Base-by-base conservation (phyloP, 2,113 vertebrate species). In the Pungitius pungitius region DNA sequence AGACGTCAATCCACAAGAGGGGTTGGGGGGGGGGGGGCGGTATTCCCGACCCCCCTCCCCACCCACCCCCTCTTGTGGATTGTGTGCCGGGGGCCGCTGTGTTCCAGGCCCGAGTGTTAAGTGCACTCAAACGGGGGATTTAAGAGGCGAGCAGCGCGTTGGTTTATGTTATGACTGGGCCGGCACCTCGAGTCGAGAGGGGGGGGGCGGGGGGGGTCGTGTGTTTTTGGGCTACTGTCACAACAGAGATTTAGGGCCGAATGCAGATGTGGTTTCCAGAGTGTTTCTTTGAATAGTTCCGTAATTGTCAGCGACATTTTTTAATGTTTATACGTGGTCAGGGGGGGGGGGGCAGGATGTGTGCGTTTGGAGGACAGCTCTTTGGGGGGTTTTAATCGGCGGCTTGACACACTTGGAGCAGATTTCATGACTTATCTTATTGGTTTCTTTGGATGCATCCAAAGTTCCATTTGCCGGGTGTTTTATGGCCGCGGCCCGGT, bases 131-230 rank as follows among this genome's bases (percentile, higher is more conserved):
- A 85, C 54, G 42, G 54, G 57, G 77, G 57, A 83, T 84, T 81
- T 74, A 85, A 71, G 79, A 84, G 80, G 13, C 1, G 18, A 73
- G 71, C 60, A 79, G 73, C n/a, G 69, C n/a, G 69, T 81, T 77
- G 0, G 85, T 90, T 89, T 89, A 85, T 83, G 77, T 87, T 83
- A 83, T 74, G 75, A 81, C 75, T 78, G 76, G 76, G 56, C 74
- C 73, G 35, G 73, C 82, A 87, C 77, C 79, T 84, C 42, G 51
- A 84, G 66, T 72, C 76, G 57, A 86, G 62, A n/a, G n/a, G n/a
- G n/a, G n/a, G n/a, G n/a, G n/a, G n/a, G n/a, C n/a, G n/a, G n/a
- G n/a, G n/a, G n/a, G 49, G 49, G 47, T 65, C 18, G 59, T 27
- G 59, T 88, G 77, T 82, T 84, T 86, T 79, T 30, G 30, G 72